Conservation (phyloP, 2,888 invertebrate genomes). For the Tetragonula carbonaria region DNA sequence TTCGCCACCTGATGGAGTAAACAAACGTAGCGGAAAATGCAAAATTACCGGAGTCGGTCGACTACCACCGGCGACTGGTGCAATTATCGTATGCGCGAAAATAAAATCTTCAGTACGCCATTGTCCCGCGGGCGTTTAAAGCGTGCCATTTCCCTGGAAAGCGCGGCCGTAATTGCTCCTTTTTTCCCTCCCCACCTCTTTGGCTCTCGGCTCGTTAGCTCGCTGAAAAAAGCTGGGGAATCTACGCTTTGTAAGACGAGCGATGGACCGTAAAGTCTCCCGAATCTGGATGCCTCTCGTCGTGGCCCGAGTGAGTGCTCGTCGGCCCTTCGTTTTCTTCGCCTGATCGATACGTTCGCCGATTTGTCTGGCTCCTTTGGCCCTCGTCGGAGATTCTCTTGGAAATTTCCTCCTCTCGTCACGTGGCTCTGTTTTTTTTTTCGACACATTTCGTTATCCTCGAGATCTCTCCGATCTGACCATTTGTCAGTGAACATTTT, state of each 20-base stretch:
- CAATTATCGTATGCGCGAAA: slow-evolving; percentile 61
- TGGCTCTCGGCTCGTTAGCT: slow-evolving; percentile 73
- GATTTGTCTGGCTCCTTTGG: slow-evolving; percentile 62
- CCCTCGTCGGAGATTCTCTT: slow-evolving; percentile 55
- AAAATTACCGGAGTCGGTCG: slow-evolving; percentile 26
- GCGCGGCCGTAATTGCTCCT: slow-evolving; percentile 69
- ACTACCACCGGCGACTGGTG: slow-evolving; percentile 33
- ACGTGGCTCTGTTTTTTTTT: slow-evolving; percentile 22
- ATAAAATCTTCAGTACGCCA: slow-evolving; percentile 66
- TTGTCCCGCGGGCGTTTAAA: slow-evolving; percentile 62
- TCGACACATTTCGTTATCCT: background rate
- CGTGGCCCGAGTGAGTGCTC: slow-evolving; percentile 28
- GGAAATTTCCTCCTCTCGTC: slow-evolving; percentile 53
- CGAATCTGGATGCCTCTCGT: slow-evolving; percentile 63
- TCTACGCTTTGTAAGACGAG: slow-evolving; percentile 72
- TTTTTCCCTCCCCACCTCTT: slow-evolving; percentile 51
- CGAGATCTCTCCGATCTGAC: background rate
- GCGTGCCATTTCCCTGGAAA: slow-evolving; percentile 70
- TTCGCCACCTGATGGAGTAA: background rate
- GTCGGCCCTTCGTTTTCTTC: slow-evolving; percentile 22
- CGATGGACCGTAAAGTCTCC: slow-evolving; percentile 73
- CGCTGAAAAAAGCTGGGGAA: slow-evolving; percentile 70
- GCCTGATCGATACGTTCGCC: slow-evolving; percentile 64
- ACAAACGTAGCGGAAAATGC: slow-evolving; percentile 50
- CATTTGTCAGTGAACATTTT: no score